Conservation (phyloP, 2,113 vertebrate species). For the Neodon shergylaensis region DNA sequence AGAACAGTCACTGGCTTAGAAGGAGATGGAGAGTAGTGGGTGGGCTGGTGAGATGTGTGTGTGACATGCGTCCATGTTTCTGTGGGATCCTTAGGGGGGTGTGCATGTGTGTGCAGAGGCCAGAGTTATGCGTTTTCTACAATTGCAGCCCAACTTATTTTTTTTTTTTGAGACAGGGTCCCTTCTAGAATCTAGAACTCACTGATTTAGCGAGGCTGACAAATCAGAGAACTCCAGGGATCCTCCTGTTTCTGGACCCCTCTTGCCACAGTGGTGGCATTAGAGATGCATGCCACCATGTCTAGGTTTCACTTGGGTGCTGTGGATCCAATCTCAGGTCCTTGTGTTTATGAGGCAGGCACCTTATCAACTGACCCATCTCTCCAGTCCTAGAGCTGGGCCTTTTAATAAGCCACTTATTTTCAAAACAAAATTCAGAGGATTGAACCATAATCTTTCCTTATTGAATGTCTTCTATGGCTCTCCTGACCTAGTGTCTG, state of each 20-base stretch:
- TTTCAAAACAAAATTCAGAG: background rate
- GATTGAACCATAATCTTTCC: background rate
- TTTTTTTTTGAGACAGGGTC: background rate
- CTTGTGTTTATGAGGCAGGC: background rate
- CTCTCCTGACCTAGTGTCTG: background rate
- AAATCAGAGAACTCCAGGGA: no score
- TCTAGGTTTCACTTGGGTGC: background rate
- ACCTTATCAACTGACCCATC: background rate
- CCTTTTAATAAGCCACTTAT: background rate
- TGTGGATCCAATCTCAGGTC: background rate
- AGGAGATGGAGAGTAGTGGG: background rate
- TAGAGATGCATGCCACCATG: background rate
- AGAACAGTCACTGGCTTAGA: background rate
- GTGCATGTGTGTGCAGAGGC: background rate
- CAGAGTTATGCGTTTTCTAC: no score
- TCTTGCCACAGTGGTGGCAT: background rate
- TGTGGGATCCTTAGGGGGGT: background rate
- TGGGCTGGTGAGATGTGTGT: background rate
- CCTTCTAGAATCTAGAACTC: background rate
- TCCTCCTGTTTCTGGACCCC: background rate
- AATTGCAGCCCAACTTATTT: background rate
- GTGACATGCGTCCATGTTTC: background rate
- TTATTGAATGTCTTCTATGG: rapidly evolving
- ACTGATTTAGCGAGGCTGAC: background rate
- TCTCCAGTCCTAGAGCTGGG: background rate